Conservation (phyloP, 2,888 invertebrate species). For the Rhabditoides inermis region DNA sequence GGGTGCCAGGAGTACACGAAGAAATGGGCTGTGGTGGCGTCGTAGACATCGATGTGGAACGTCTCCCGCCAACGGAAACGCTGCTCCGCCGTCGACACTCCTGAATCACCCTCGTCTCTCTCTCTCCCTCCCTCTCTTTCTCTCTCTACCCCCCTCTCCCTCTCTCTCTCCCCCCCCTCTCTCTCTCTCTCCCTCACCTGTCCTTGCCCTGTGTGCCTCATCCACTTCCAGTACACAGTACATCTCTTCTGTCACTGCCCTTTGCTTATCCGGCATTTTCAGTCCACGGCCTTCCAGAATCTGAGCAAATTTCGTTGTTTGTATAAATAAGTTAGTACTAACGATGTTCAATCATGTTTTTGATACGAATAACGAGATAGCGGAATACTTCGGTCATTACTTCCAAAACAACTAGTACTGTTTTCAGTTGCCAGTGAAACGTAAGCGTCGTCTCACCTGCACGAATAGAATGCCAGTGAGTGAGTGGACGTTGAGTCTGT, state of each 20-base stretch:
- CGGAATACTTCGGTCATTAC: no score
- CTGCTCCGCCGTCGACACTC: slow-evolving; percentile 46
- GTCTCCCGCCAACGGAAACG: slow-evolving; percentile 83
- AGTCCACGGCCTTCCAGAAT: slow-evolving; percentile 57
- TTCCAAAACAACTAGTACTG: no score
- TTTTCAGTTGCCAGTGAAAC: background rate
- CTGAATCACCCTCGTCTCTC: no score
- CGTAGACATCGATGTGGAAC: slow-evolving; percentile 89
- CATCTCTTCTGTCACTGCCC: slow-evolving; percentile 62
- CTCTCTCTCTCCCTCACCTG: no score
- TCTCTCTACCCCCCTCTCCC: no score
- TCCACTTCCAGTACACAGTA: slow-evolving; percentile 90
- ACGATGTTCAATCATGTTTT: no score
- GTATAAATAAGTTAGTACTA: background rate
- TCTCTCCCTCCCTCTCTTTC: no score
- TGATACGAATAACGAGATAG: no score
- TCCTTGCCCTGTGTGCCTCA: no score
- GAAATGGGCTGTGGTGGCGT: slow-evolving; percentile 85
- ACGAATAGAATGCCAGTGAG: slow-evolving; percentile 46
- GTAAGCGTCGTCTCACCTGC: slow-evolving; percentile 20
- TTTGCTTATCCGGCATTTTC: slow-evolving; percentile 46
- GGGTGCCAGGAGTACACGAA: slow-evolving; percentile 99
- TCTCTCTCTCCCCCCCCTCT: slow-evolving; percentile 90
- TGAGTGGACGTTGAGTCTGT: slow-evolving; percentile 38
- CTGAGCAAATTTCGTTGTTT: slow-evolving; percentile 40